Percentiles rank a stretch among this genome's conserved stretches.
Conservation (phyloP, 2,113 vertebrate genomes). For the Hemiprocne comata region DNA sequence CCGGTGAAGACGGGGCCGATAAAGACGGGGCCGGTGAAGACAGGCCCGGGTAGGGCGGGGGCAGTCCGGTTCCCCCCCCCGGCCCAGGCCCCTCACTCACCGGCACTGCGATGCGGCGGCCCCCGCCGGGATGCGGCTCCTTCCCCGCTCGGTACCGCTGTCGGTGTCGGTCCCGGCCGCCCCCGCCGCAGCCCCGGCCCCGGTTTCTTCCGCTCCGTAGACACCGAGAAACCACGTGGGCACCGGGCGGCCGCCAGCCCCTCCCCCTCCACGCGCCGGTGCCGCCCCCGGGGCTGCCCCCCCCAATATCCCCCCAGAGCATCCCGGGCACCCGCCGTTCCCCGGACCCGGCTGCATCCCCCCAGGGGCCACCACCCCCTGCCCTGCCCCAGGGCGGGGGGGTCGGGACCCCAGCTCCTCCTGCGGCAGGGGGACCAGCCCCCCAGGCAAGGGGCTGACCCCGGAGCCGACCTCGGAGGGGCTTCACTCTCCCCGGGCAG, state of each 20-base stretch:
- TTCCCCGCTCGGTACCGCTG: not conserved
- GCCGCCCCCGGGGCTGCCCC: not conserved
- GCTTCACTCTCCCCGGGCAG: not conserved
- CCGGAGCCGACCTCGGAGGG: not conserved
- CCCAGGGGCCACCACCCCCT: too few relatives aligned
- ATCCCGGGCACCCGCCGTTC: not conserved
- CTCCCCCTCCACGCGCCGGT: not conserved
- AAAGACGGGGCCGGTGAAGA: not conserved
- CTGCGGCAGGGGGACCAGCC: not conserved
- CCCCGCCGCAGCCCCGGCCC: not conserved
- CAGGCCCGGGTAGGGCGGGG: not conserved
- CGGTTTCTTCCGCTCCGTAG: not conserved
- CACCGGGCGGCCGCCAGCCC: not conserved
- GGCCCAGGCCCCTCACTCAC: not conserved
- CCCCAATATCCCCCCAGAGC: not conserved
- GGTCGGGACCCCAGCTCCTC: not conserved
- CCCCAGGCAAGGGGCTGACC: not conserved
- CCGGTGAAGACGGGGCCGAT: not conserved
- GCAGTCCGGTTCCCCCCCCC: not conserved
- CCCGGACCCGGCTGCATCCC: not conserved
- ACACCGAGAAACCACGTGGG: not conserved
- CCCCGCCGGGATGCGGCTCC: not conserved
- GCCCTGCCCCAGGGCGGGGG: not conserved
- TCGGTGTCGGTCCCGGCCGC: not conserved
- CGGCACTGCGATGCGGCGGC: not conserved